phyloP scores from a whole-genome alignment of 2,888 invertebrate species.

The Caenorhabditis angaria region DNA sequence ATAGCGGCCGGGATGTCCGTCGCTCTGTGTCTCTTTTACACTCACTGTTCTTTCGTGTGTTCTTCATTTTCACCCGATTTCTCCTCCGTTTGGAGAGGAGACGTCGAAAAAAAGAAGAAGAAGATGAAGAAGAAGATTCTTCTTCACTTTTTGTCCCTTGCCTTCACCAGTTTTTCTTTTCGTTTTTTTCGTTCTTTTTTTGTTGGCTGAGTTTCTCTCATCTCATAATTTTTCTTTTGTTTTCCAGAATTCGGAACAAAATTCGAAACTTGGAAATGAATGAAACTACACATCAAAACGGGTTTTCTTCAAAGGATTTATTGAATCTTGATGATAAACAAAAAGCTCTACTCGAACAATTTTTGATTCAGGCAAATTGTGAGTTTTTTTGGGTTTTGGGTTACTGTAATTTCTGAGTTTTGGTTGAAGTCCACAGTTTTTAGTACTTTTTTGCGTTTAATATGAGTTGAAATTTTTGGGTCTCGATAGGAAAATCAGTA shows the following conservation, averaged over 20 bases:
- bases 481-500: too few relatives aligned
- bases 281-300: not conserved
- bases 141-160: conserved; percentile 9
- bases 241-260: too few relatives aligned
- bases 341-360: not conserved
- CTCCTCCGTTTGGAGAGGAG: not conserved
- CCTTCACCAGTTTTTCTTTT: not conserved
- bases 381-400: not conserved
- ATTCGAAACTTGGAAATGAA: too few relatives aligned
- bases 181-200: too few relatives aligned
- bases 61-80: too few relatives aligned
- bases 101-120: not conserved
- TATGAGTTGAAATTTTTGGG: too few relatives aligned
- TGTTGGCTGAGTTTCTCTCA: too few relatives aligned
- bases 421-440: too few relatives aligned
- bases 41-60: not conserved
- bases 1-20: conserved; percentile 1
- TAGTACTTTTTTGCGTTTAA: too few relatives aligned
- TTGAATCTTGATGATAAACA: conserved; percentile 7
- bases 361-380: not conserved
- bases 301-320: not conserved
- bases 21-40: not conserved
- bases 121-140: not conserved
- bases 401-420: too few relatives aligned
- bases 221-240: not conserved